phyloP scores from a whole-genome alignment of 2,797 vertebrate genomes.

The Chiroxiphia lanceolata region DNA sequence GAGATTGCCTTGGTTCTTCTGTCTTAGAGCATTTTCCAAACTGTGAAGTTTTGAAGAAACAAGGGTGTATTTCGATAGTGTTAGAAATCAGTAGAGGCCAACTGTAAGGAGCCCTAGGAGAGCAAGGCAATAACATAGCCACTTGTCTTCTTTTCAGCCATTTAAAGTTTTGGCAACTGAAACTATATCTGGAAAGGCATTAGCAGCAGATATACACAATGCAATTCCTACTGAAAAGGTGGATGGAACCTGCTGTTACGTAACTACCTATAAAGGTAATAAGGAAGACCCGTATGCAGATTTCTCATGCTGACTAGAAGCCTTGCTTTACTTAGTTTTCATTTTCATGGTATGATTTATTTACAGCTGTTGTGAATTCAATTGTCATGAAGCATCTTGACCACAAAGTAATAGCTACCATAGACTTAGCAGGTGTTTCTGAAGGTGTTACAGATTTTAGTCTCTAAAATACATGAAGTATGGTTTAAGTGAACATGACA shows the following conservation, averaged over 20 bases:
- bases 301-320: not conserved
- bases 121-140: not conserved
- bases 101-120: not conserved
- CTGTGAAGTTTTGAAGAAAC: not conserved
- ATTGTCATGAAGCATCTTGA: not conserved
- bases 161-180: conserved; percentile 93
- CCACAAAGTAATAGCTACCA: not conserved
- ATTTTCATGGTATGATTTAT: not conserved
- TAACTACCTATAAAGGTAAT: conserved; percentile 85
- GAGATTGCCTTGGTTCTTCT: not conserved
- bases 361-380: not conserved
- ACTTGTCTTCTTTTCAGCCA: conserved; percentile 73
- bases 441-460: not conserved
- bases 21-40: not conserved
- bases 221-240: conserved; percentile 91
- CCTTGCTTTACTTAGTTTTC: not conserved
- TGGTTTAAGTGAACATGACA: not conserved
- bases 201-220: conserved; percentile 80
- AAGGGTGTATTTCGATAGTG: not conserved
- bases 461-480: not conserved
- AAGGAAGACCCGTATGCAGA: not conserved
- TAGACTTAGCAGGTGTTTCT: not conserved
- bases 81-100: not conserved
- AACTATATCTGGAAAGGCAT: conserved; percentile 81
- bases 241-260: conserved; percentile 94